Evolutionary conservation across 2,797 vertebrate genomes (phyloP).

Genomic region (Malacoctenus gilli): DNA sequence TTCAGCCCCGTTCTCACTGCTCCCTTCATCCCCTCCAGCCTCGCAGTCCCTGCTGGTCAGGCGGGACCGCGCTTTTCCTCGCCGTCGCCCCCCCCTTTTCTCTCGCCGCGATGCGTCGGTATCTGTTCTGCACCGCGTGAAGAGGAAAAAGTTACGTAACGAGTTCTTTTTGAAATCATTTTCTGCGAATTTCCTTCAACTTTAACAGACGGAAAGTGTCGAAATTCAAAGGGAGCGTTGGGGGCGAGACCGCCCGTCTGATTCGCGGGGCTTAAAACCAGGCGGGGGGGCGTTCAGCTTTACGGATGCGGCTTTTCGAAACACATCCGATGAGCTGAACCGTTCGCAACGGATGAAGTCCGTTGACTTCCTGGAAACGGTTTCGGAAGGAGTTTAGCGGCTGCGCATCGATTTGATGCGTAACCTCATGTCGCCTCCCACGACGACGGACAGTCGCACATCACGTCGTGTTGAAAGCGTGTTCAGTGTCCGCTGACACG

Average conservation of each 20-base stretch:
- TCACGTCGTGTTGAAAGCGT: too few species aligned
- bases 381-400: slow-evolving; percentile 1
- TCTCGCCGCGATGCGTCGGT: background rate
- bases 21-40: slow-evolving; percentile 15
- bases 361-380: slow-evolving; percentile 8
- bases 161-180: slow-evolving; percentile 6
- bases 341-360: slow-evolving; percentile 7
- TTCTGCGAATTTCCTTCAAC: background rate
- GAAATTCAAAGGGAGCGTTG: background rate
- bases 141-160: slow-evolving; percentile 12
- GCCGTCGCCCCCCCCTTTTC: background rate
- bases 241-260: background rate
- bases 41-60: slow-evolving; percentile 14
- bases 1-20: slow-evolving; percentile 4
- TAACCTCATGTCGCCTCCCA: too few species aligned
- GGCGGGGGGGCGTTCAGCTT: too few species aligned
- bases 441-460: too few species aligned
- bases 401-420: slow-evolving; percentile 11
- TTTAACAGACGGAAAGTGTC: background rate
- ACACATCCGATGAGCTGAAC: slow-evolving; percentile 5
- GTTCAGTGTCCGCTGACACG: too few species aligned
- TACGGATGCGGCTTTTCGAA: slow-evolving; percentile 7
- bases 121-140: slow-evolving; percentile 17
- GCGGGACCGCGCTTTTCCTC: background rate
- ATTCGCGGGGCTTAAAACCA: too few species aligned